A percentile compares a stretch with the other conserved stretches of the same genome.
Conservation (phyloP, 2,888 invertebrate species). For the Apamea anceps region DNA sequence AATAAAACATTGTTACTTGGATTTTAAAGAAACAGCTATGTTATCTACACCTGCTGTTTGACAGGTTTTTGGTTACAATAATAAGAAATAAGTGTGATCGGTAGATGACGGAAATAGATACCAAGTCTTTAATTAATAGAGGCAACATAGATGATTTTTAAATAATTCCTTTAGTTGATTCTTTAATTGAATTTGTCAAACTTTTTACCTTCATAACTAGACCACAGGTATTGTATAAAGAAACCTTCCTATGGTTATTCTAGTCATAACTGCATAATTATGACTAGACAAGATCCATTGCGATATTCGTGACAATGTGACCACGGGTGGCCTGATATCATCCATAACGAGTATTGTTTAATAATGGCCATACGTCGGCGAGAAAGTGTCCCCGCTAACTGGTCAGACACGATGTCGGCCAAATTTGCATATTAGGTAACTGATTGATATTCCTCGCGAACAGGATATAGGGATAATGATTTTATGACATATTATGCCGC, state of each 20-base stretch:
- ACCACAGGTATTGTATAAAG: not conserved
- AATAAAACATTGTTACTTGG: conserved; percentile 31
- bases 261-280: conserved; percentile 48
- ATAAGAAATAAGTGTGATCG: conserved; percentile 39
- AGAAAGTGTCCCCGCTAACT: conserved; percentile 84
- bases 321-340: conserved; percentile 66
- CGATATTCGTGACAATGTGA: conserved; percentile 56
- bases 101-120: conserved; percentile 27
- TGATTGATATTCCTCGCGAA: conserved; percentile 61
- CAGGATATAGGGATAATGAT: conserved; percentile 60
- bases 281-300: conserved; percentile 40
- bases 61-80: conserved; percentile 49
- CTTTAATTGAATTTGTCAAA: not conserved
- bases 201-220: not conserved
- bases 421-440: conserved; percentile 85
- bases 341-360: conserved; percentile 83
- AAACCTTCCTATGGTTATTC: conserved; percentile 38
- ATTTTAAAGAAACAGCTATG: conserved; percentile 32
- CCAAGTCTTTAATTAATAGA: not conserved
- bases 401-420: conserved; percentile 81
- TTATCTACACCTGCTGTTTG: conserved; percentile 51
- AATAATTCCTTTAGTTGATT: not conserved
- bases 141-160: not conserved
- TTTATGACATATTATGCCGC: conserved; percentile 43
- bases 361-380: conserved; percentile 78